phyloP scores from a whole-genome alignment of 2,797 vertebrate genomes.

The Sarcoramphus papa region DNA sequence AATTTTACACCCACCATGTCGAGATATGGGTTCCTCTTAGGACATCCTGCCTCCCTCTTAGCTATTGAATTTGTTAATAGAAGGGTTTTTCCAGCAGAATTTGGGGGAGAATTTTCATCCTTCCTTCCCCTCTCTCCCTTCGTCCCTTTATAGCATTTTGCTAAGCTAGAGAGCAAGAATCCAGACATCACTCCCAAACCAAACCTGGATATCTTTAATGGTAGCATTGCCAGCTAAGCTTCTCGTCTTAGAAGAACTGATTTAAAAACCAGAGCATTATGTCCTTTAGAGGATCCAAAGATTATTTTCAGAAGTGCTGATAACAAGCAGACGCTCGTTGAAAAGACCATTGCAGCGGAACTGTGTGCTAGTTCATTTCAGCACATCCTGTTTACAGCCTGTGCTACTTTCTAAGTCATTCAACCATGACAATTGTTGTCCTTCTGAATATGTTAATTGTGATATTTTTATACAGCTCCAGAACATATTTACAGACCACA shows the following conservation, averaged over 20 bases:
- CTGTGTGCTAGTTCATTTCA: slow-evolving; percentile 55
- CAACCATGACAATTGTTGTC: slow-evolving; percentile 67
- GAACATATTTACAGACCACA: slow-evolving; percentile 56
- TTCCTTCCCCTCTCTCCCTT: neutral
- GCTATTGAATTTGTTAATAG: neutral
- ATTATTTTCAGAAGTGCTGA: slow-evolving; percentile 57
- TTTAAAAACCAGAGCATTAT: slow-evolving; percentile 1
- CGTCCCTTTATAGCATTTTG: neutral
- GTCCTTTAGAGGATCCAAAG: slow-evolving; percentile 56
- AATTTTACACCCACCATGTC: neutral
- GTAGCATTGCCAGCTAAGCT: neutral
- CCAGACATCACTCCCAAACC: neutral
- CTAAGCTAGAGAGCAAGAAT: neutral
- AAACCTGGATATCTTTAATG: neutral
- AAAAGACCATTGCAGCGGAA: slow-evolving; percentile 58
- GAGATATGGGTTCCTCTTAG: neutral
- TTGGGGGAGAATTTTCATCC: neutral
- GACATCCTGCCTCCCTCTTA: neutral
- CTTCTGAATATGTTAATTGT: slow-evolving; percentile 67
- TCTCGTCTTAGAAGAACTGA: neutral
- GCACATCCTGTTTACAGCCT: slow-evolving; percentile 71
- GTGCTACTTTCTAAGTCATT: slow-evolving; percentile 63
- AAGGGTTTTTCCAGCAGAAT: neutral
- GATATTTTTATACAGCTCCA: slow-evolving; percentile 73
- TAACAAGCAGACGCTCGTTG: slow-evolving; percentile 37